phyloP scores from a whole-genome alignment of 35 echinoderm and acorn worm genomes.

The Ptychodera flava region DNA sequence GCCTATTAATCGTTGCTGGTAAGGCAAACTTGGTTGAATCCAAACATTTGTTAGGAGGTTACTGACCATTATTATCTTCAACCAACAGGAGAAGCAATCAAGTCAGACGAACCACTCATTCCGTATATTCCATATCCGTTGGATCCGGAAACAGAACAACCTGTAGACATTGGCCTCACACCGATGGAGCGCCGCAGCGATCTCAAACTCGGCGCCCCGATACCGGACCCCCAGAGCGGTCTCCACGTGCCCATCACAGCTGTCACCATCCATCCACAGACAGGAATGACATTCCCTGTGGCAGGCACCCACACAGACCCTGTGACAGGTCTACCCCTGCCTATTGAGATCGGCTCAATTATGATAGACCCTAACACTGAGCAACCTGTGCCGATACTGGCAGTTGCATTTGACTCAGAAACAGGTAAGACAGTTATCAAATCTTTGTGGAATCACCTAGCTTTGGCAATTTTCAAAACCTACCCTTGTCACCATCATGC shows the following conservation, averaged over 20 bases:
- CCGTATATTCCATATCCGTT: conserved; percentile 90
- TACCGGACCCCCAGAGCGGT: conserved; percentile 62
- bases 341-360: conserved; percentile 82
- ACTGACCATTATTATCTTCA: no score
- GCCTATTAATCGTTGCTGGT: no score
- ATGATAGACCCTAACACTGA: conserved; percentile 97
- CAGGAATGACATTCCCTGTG: conserved; percentile 86
- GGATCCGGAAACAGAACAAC: conserved; percentile 54
- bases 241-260: conserved; percentile 82
- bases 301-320: conserved; percentile 92
- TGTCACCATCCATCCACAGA: conserved; percentile 92
- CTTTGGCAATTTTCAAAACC: no score
- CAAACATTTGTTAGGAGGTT: no score
- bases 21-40: no score
- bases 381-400: conserved; percentile 77
- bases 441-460: no score
- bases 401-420: conserved; percentile 68
- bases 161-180: conserved; percentile 51
- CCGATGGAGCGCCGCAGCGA: conserved; percentile 56
- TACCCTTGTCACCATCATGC: no score
- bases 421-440: conserved; percentile 74
- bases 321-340: conserved; percentile 77
- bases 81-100: conserved; percentile 60
- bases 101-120: conserved; percentile 75
- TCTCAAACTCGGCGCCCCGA: conserved; percentile 62